A percentile compares a stretch with the other conserved stretches of the same genome.
phyloP scores from a whole-genome alignment of 2,888 invertebrate species.

The Lumbricus terrestris region DNA sequence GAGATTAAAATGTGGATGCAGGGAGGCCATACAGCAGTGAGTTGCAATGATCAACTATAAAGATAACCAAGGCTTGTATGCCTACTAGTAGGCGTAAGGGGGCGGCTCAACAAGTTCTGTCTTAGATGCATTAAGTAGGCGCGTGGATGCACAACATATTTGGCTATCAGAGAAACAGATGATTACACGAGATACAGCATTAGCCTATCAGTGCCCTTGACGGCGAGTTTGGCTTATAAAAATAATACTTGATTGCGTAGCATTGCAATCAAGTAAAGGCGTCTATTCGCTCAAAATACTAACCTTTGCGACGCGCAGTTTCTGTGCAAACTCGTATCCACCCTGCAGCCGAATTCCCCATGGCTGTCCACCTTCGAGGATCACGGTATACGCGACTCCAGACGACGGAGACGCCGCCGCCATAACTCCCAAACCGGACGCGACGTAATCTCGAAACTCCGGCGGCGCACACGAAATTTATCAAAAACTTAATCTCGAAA shows the following conservation, averaged over 20 bases:
- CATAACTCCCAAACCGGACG: background rate
- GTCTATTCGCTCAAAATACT: background rate
- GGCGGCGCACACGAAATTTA: background rate
- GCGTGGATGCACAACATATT: too few relatives aligned
- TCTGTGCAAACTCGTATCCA: slow-evolving; percentile 23
- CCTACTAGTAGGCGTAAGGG: too few relatives aligned
- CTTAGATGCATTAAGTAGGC: too few relatives aligned
- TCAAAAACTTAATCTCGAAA: background rate
- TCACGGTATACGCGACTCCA: background rate
- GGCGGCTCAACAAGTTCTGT: too few relatives aligned
- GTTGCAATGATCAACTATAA: too few relatives aligned
- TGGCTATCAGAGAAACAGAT: too few relatives aligned
- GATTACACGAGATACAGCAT: too few relatives aligned
- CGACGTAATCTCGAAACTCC: background rate
- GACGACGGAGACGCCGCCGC: background rate
- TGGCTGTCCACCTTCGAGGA: slow-evolving; percentile 14
- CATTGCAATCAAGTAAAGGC: background rate
- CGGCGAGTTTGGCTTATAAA: background rate
- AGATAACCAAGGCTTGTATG: too few relatives aligned
- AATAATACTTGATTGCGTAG: background rate
- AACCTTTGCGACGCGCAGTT: slow-evolving; percentile 21
- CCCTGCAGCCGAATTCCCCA: slow-evolving; percentile 26
- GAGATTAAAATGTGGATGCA: too few relatives aligned
- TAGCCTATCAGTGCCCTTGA: background rate
- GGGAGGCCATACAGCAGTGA: too few relatives aligned